phyloP scores from a whole-genome alignment of 2,797 vertebrate genomes.

The Lagodon rhomboides region DNA sequence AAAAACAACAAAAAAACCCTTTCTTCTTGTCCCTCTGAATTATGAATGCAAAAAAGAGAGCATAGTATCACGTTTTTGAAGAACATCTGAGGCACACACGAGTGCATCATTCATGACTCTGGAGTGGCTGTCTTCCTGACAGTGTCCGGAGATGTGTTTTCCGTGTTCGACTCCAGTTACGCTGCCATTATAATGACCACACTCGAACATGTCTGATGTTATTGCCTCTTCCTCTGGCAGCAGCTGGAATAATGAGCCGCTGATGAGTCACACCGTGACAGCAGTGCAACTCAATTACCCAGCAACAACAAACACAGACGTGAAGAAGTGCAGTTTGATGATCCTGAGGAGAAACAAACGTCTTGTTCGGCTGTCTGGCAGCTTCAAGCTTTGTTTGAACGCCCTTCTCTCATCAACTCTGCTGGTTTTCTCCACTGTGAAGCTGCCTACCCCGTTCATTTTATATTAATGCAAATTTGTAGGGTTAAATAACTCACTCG shows the following conservation, averaged over 20 bases:
- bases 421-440: conserved; percentile 5
- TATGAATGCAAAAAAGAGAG: conserved; percentile 40
- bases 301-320: conserved; percentile 59
- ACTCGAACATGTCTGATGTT: conserved; percentile 35
- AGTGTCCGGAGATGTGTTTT: conserved; percentile 28
- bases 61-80: conserved; percentile 41
- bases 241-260: conserved; percentile 71
- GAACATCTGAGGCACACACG: conserved; percentile 57
- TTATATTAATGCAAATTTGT: conserved; percentile 48
- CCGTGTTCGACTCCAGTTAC: conserved; percentile 26
- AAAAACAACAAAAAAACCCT: background rate
- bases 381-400: conserved; percentile 45
- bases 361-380: conserved; percentile 40
- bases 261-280: conserved; percentile 69
- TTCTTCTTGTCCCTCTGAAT: conserved; percentile 24
- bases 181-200: conserved; percentile 55
- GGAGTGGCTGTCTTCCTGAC: conserved; percentile 39
- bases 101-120: conserved; percentile 55
- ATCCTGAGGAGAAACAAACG: conserved; percentile 50
- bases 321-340: conserved; percentile 57
- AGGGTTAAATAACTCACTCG: conserved; percentile 38
- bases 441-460: conserved; percentile 33
- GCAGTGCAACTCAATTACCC: conserved; percentile 74
- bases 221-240: conserved; percentile 52
- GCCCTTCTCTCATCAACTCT: conserved; percentile 49